These are phyloP conservation scores for Glyptemys insculpta DNA, from an alignment of 2,797 vertebrate species.

Conservation along the genomic window DNA sequence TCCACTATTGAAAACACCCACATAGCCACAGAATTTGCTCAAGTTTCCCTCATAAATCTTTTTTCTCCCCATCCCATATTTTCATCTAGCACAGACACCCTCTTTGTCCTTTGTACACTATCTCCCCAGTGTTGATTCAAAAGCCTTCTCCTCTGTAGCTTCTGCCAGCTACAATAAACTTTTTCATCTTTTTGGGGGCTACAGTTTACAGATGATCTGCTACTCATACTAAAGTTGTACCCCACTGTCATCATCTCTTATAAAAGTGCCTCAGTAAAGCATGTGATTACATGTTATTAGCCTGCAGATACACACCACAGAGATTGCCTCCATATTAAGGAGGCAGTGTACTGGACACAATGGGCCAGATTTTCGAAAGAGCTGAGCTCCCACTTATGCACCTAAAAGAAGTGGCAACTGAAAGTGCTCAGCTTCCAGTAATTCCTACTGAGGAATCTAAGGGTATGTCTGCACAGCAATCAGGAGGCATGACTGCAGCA, in stretches of 20 bases:
- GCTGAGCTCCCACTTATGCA: not conserved
- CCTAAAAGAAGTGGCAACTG: not conserved
- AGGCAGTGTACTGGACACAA: not conserved
- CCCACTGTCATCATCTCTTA: not conserved
- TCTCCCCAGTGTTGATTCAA: not conserved
- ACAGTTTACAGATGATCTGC: not conserved
- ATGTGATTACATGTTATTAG: not conserved
- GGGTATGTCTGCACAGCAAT: not conserved
- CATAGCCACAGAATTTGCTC: not conserved
- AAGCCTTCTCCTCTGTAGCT: not conserved
- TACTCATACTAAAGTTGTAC: not conserved
- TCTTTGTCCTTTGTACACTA: not conserved
- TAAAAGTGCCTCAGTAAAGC: not conserved
- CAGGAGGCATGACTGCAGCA: not conserved
- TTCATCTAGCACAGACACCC: not conserved
- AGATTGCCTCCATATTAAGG: not conserved
- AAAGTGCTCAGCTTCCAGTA: not conserved
- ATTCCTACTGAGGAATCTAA: not conserved
- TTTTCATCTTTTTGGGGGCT: not conserved
- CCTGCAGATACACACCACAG: not conserved
- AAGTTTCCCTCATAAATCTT: not conserved
- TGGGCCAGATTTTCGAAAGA: not conserved
- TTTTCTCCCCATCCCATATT: not conserved
- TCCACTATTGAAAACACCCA: not conserved
- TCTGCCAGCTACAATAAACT: not conserved